Evolutionary conservation across 2,888 invertebrate genomes (phyloP).

Genomic region (Gortyna flavago): DNA sequence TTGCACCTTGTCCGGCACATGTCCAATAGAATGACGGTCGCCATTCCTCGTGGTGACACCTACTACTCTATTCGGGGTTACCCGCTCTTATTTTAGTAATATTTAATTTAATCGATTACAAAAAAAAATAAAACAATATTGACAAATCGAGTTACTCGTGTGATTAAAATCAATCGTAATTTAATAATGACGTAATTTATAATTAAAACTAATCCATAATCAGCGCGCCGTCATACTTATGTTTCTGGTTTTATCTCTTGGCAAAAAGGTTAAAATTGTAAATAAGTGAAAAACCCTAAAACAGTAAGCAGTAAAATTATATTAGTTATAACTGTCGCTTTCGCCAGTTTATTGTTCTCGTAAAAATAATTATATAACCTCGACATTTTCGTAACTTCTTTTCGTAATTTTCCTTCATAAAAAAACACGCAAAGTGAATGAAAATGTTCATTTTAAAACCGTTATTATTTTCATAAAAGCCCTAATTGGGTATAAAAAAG

Average conservation of each 20-base stretch:
- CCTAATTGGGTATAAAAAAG: slow-evolving; percentile 1
- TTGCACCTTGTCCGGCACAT: no score
- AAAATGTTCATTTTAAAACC: slow-evolving; percentile 9
- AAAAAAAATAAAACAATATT: no score
- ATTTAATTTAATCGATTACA: no score
- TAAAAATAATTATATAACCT: slow-evolving; percentile 8
- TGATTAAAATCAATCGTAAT: no score
- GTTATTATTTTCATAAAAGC: background rate
- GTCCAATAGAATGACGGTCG: no score
- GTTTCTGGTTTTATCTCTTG: background rate
- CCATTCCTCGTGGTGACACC: no score
- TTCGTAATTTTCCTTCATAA: slow-evolving; percentile 4
- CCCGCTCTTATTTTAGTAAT: no score
- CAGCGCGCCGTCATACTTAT: no score
- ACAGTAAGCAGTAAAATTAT: background rate
- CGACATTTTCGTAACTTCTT: background rate
- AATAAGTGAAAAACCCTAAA: background rate
- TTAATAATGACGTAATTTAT: no score
- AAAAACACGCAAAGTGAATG: background rate
- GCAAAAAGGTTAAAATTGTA: background rate
- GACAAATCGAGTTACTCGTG: no score
- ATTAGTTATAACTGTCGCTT: background rate
- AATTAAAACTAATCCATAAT: no score
- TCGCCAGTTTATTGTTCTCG: slow-evolving; percentile 8
- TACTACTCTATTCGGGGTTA: no score